Base-by-base conservation (phyloP, 2,113 vertebrate species). In the Kryptolebias marmoratus region DNA sequence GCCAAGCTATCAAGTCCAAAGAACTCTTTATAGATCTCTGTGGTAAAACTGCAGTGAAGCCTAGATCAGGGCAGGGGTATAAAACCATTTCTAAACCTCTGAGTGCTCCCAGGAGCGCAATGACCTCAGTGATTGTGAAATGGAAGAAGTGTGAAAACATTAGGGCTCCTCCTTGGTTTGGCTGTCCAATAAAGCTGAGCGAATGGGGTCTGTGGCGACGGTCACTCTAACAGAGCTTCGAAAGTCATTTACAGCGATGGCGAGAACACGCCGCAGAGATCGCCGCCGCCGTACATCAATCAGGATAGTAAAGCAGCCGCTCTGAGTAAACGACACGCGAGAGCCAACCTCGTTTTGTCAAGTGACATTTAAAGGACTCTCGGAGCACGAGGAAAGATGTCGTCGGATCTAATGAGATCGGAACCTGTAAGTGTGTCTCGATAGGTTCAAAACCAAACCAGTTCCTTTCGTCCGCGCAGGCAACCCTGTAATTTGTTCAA, bases 41-140 rank as follows among this genome's bases (percentile, higher is more conserved):
- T 8, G 13, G 55, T 50, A 28, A 60, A 39, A 39, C 67, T 60
- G 68, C 56, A 59, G 56, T 18, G n/a, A 18, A 32, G 12, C 56
- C 18, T 22, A 15, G 56, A 59, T 59, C 57, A 39, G 57, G 47
- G 31, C 31, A 13, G 48, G n/a, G 36, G 28, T 55, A 32, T 60
- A 12, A 73, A 75, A 60, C 57, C 68, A 50, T 52, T 68, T 60
- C 56, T 52, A 50, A 60, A 60, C 47, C 68, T 60, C 32, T 52
- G 47, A 70, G 68, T 60, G 47, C 68, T 70, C 68, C 68, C 68
- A 49, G 31, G 68, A 60, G 68, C 56, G 52, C 48, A 70, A 52
- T 50, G 56, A 70, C 68, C 56, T 49, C 47, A 70, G 31, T 70
- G 68, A 70, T 60, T 70, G 56, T 59, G 45, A 60, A 42, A 60